A percentile compares a stretch with the other conserved stretches of the same genome.
Evolutionary conservation across 1,140 invertebrate genomes (phyloP).

Genomic region (Camponotus vicinus): DNA sequence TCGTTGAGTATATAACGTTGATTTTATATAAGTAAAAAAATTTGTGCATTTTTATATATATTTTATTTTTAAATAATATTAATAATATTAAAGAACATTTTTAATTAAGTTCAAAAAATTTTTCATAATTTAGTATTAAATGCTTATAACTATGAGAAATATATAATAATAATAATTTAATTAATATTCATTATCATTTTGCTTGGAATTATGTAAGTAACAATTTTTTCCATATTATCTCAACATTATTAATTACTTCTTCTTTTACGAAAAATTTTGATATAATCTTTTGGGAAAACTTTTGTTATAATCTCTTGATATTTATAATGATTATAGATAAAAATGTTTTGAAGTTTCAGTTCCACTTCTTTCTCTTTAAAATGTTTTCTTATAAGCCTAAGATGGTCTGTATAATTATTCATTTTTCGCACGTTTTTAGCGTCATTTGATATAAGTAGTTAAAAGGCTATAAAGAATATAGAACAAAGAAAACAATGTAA

Average conservation of each 20-base stretch:
- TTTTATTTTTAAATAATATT: background rate
- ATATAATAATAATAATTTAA: too few species aligned
- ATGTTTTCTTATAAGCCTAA: background rate
- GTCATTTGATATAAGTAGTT: background rate
- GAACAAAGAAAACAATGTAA: background rate
- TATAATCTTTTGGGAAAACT: too few species aligned
- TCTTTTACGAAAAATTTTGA: too few species aligned
- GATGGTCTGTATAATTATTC: background rate
- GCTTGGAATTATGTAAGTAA: too few species aligned
- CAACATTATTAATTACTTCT: too few species aligned
- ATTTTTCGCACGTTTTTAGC: background rate
- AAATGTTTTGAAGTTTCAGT: background rate
- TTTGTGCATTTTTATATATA: background rate
- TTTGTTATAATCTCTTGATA: too few species aligned
- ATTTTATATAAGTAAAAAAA: slow-evolving; percentile 23
- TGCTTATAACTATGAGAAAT: too few species aligned
- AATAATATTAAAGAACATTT: background rate
- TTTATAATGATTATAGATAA: too few species aligned
- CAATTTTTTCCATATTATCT: too few species aligned
- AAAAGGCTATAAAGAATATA: background rate
- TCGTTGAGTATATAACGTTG: background rate
- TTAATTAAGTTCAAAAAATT: background rate
- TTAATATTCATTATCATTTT: background rate
- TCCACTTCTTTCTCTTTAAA: background rate
- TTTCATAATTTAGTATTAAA: background rate